Evolutionary conservation across 37 sponge, comb jelly and placozoan species (phyloP), one percentile per base, ranked within the genome.

Genomic region (Mnemiopsis leidyi): DNA sequence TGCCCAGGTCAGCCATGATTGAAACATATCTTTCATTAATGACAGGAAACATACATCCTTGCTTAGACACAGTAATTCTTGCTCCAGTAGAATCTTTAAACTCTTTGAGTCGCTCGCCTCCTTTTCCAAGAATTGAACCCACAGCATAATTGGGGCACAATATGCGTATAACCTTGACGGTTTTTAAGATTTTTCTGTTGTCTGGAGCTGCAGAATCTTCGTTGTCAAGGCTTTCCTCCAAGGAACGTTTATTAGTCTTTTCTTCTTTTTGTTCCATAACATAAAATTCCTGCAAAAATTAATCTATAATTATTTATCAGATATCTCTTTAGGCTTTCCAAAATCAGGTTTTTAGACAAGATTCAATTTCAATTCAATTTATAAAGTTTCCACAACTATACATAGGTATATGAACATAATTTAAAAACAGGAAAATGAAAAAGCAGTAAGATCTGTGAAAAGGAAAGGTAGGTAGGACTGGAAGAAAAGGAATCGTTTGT

Each of bases 11-110:
- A 23, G 75, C 75, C 75, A 71, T 71, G 30, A 71, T 28, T 23
- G 75, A 71, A 5, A 71, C 75, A 71, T 71, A 71, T 28, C 75
- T n/a, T 28, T 71, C 75, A 28, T 71, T 71, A 5, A 71, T n/a
- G 3, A 71, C 75, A 71, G 75, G 75, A 71, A 71, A 71, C 75
- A 71, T 28, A 28, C 75, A 71, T 29, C 75, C 75, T 28, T 71
- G 75, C 30, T 71, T 71, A 28, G 75, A 71, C 3, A 71, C 30
- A 5, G 75, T 29, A 18, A 71, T 71, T 71, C 30, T 71, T 7
- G 75, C 25, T n/a, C 75, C 75, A 23, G 30, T 71, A 5, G 75
- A 71, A 71, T 71, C 75, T 71, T 71, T 71, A 28, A 71, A 28
- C 23, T 71, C 30, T 71, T 71, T 71, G 7, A 71, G 25, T 5